Percentiles rank a stretch among this genome's conserved stretches.
Conservation (phyloP, 2,888 invertebrate genomes). For the Pseudococcus jackbeardsleyi region DNA sequence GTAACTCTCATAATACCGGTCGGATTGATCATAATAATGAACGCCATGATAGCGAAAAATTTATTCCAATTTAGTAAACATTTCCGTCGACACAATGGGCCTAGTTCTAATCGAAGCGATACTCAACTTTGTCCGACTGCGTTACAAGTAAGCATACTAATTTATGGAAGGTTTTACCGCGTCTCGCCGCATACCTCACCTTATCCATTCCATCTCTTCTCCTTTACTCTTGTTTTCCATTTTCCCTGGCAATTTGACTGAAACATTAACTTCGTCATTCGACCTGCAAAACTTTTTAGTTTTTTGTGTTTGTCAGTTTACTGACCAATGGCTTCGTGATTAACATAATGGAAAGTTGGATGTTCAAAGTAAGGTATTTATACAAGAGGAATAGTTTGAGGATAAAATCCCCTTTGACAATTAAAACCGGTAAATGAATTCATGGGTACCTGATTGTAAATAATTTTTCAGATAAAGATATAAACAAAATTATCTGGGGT, state of each 20-base stretch:
- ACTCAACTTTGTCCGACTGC: slow-evolving; percentile 20
- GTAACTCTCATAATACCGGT: slow-evolving; percentile 76
- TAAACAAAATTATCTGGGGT: no score
- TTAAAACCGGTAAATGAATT: no score
- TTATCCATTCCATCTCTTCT: not conserved
- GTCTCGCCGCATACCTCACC: not conserved
- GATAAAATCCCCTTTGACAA: no score
- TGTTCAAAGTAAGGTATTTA: no score
- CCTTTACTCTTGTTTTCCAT: not conserved
- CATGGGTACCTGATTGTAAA: no score
- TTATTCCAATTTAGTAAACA: slow-evolving; percentile 72
- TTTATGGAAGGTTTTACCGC: not conserved
- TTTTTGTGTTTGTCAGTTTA: not conserved
- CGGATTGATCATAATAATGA: slow-evolving; percentile 76
- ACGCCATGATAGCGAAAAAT: slow-evolving; percentile 75
- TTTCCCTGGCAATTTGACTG: not conserved
- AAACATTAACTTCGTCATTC: not conserved
- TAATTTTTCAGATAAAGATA: no score
- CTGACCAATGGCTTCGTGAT: no score
- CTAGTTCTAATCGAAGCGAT: slow-evolving; percentile 17
- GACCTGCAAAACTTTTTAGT: not conserved
- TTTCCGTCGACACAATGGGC: slow-evolving; percentile 69
- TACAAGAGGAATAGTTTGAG: no score
- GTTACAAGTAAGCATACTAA: slow-evolving; percentile 40
- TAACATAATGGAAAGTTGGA: no score